Conservation (phyloP, 2,113 vertebrate species). For the Ochotona curzoniae region DNA sequence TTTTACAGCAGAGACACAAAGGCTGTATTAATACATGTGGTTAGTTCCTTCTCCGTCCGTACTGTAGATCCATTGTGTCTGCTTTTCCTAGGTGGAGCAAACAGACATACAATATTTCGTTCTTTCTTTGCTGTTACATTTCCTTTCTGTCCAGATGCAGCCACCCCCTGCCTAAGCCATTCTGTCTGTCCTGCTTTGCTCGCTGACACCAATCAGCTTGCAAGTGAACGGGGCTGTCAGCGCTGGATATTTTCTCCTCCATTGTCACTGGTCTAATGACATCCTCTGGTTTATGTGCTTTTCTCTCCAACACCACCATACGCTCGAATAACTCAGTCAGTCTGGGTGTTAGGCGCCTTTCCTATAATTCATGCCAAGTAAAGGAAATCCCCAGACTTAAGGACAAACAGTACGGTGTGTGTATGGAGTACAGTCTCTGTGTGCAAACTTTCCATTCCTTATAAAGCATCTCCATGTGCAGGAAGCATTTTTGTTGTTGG, state of each 20-base stretch:
- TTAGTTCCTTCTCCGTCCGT: constrained; percentile 77
- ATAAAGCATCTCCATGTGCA: constrained; percentile 51
- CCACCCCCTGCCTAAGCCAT: constrained; percentile 79
- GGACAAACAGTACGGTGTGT: constrained; percentile 74
- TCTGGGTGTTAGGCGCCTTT: constrained; percentile 79
- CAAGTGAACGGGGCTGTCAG: constrained; percentile 84
- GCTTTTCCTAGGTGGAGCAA: constrained; percentile 83
- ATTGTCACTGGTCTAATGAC: constrained; percentile 84
- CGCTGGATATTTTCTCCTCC: constrained; percentile 82
- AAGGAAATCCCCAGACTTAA: constrained; percentile 85
- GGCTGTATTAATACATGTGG: constrained; percentile 83
- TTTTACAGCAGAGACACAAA: constrained; percentile 85
- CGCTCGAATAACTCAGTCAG: constrained; percentile 80
- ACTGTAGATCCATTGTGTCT: constrained; percentile 85
- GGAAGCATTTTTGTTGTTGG: background rate
- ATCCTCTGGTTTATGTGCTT: constrained; percentile 85
- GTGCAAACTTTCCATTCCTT: constrained; percentile 71
- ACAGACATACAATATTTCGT: constrained; percentile 81
- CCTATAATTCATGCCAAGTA: constrained; percentile 83
- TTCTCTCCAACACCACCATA: constrained; percentile 80
- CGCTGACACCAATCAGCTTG: constrained; percentile 81
- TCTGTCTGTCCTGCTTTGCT: constrained; percentile 78
- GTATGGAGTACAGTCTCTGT: constrained; percentile 50
- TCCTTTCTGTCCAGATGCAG: constrained; percentile 83
- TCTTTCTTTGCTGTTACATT: constrained; percentile 79